phyloP scores from a whole-genome alignment of 2,888 invertebrate species.

The Drosophila vallismaia region DNA sequence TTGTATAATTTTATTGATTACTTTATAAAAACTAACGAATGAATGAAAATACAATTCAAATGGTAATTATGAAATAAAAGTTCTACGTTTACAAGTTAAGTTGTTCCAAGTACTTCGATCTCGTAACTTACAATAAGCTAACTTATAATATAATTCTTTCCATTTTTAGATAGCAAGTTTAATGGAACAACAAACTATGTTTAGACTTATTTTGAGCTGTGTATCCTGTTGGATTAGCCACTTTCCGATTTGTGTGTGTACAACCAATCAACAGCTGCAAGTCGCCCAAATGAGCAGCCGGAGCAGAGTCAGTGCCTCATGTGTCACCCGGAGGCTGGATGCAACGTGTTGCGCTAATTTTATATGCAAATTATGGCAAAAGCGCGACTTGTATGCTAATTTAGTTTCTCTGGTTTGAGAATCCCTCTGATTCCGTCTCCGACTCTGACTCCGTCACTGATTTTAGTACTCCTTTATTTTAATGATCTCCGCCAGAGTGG shows the following conservation, averaged over 20 bases:
- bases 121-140: too few relatives aligned
- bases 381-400: constrained; percentile 77
- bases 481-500: constrained; percentile 63
- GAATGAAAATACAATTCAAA: too few relatives aligned
- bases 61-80: too few relatives aligned
- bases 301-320: constrained; percentile 30
- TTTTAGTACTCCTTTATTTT: constrained; percentile 66
- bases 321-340: constrained; percentile 53
- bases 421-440: constrained; percentile 1
- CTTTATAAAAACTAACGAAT: too few relatives aligned
- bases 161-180: too few relatives aligned
- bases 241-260: constrained; percentile 53
- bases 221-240: constrained; percentile 23
- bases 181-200: not conserved
- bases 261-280: constrained; percentile 72
- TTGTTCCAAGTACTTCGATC: too few relatives aligned
- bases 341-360: constrained; percentile 75
- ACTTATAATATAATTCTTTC: too few relatives aligned
- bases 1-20: too few relatives aligned
- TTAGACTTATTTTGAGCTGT: not conserved
- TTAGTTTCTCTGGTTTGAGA: constrained; percentile 45
- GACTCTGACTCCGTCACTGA: not conserved
- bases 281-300: constrained; percentile 66
- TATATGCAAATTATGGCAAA: constrained; percentile 78
- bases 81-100: too few relatives aligned